A percentile compares a stretch with the other conserved stretches of the same genome.
Evolutionary conservation across 2,888 invertebrate genomes (phyloP).

Genomic region (Achlya flavicornis): DNA sequence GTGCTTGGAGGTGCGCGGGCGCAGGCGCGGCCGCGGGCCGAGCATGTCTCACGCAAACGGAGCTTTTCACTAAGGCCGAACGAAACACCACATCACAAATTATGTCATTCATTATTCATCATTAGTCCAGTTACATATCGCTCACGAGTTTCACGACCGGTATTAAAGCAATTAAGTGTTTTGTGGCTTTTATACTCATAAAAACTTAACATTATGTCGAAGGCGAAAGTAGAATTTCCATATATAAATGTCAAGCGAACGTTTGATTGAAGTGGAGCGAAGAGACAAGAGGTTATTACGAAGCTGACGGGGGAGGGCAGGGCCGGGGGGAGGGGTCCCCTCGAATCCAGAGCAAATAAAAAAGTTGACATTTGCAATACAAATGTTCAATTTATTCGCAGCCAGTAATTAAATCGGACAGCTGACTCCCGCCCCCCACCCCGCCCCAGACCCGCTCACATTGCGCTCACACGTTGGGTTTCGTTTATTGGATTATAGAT

Average conservation of each 20-base stretch:
- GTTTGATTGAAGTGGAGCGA: neutral
- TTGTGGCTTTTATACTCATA: neutral
- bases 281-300: neutral
- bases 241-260: neutral
- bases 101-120: neutral
- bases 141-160: neutral
- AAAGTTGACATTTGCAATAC: slow-evolving; percentile 16
- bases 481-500: slow-evolving; percentile 4
- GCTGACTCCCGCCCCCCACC: neutral
- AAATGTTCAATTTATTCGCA: slow-evolving; percentile 15
- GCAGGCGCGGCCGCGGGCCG: no score
- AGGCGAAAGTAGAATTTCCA: neutral
- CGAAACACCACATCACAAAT: neutral
- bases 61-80: no score
- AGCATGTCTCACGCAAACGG: no score
- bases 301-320: neutral
- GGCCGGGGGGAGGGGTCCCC: neutral
- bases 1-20: neutral
- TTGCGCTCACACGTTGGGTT: neutral
- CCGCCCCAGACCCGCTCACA: neutral
- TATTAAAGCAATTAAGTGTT: neutral
- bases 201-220: neutral
- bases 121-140: neutral
- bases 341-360: slow-evolving; percentile 3
- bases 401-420: neutral